Conservation (phyloP, 2,113 vertebrate genomes). For the Osmerus mordax region DNA sequence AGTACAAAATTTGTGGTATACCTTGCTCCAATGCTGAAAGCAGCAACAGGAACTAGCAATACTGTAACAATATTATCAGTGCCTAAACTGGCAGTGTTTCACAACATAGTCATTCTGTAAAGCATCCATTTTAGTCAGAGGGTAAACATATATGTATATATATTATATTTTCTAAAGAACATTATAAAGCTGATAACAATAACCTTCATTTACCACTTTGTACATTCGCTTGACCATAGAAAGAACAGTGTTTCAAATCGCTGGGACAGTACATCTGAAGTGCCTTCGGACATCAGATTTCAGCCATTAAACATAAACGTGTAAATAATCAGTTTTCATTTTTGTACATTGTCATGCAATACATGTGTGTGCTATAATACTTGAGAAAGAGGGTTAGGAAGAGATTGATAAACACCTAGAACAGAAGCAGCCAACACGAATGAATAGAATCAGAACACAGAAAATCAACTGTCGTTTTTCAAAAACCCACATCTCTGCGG, state of each 20-base stretch:
- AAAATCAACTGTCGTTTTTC: too few relatives aligned
- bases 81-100: slow-evolving; percentile 3
- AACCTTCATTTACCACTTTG: slow-evolving; percentile 59
- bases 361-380: slow-evolving; percentile 33
- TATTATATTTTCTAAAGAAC: too few relatives aligned
- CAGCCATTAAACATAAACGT: slow-evolving; percentile 11
- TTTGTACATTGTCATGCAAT: neutral
- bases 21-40: too few relatives aligned
- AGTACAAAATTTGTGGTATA: too few relatives aligned
- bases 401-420: slow-evolving; percentile 5
- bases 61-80: slow-evolving; percentile 5
- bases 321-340: neutral
- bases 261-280: slow-evolving; percentile 44
- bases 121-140: slow-evolving; percentile 39
- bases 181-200: slow-evolving; percentile 16
- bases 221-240: slow-evolving; percentile 55
- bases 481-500: too few relatives aligned
- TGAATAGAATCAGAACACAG: too few relatives aligned
- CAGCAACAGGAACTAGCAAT: too few relatives aligned
- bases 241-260: slow-evolving; percentile 43
- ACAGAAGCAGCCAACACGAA: slow-evolving; percentile 11
- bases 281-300: slow-evolving; percentile 43
- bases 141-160: slow-evolving; percentile 38
- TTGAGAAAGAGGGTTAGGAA: slow-evolving; percentile 32
- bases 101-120: slow-evolving; percentile 31